Evolutionary conservation across 2,888 invertebrate genomes (phyloP), one percentile per base, ranked within the genome.

Genomic region (Plemyria rubiginata): DNA sequence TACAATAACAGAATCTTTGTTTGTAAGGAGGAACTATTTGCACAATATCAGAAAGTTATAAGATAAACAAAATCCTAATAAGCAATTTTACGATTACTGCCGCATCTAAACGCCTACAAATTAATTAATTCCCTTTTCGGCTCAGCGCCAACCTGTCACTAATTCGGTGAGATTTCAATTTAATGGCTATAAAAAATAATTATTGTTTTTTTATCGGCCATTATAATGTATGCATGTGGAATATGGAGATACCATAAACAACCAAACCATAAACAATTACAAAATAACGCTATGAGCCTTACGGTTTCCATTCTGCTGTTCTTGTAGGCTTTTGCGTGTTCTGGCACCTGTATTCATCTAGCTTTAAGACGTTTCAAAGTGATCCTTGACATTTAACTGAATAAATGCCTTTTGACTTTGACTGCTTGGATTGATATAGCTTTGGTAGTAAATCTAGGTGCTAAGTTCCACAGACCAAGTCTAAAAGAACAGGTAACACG

Each of bases 191-290:
- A 74, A 75, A 71, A 71, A 32, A 70, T 69, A 48, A 61, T 73
- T 74, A 75, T 75, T 73, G 74, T 68, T 65, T 72, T 77, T 75
- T 73, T 70, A 75, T 72, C 69, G 70, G 62, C 65, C 70, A 67
- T 77, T 38, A 77, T 77, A 80, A 48, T 22, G 41, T 43, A 48
- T 73, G 68, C 65, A 64, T 73, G 68, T 57, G 65, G 72, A 67
- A 68, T 67, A 60, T 70, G 73, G 71, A 70, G 63, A 29, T 48
- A 48, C 36, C 11, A 38, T 38, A 38, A 11, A 38, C 11, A 38
- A 22, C 22, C 22, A 22, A 2, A 22, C 22, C 22, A 22, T 22
- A 22, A 38, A 11, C 36, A 38, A 38, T 11, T 38, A 11, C 11
- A 38, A 11, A 9, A 11, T 2, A 22, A 22, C 22, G 22, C 22